Evolutionary conservation across 2,113 vertebrate genomes (phyloP).

Genomic region (Numida meleagris): DNA sequence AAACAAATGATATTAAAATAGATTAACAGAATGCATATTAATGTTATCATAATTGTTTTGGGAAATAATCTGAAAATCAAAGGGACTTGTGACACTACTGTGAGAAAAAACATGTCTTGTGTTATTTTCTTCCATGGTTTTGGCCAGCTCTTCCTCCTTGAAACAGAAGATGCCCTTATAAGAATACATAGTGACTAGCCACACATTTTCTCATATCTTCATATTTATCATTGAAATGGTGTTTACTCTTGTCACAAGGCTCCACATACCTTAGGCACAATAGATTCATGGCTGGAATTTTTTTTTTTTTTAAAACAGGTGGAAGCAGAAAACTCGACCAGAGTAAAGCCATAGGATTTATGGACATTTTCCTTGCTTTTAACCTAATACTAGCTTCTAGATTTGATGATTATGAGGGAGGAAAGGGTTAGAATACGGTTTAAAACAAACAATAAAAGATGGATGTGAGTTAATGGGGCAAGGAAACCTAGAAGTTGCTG

Average conservation of each 20-base stretch:
- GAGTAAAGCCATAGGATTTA: neutral
- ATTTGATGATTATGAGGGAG: neutral
- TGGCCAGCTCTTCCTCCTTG: neutral
- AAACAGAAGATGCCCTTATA: neutral
- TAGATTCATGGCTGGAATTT: neutral
- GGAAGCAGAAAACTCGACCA: neutral
- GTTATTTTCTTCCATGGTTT: neutral
- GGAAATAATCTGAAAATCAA: neutral
- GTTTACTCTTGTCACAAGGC: neutral
- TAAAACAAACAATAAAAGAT: too few species aligned
- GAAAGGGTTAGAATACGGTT: too few species aligned
- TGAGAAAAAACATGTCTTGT: neutral
- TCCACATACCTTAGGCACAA: neutral
- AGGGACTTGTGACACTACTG: neutral
- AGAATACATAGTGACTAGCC: neutral
- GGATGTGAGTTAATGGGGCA: too few species aligned
- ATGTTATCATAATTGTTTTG: neutral
- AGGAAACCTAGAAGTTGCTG: too few species aligned
- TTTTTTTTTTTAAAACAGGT: neutral
- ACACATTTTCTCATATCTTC: neutral
- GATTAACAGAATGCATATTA: neutral
- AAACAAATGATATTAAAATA: neutral
- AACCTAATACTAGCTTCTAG: neutral
- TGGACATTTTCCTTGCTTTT: neutral
- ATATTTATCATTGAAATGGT: neutral